phyloP scores from a whole-genome alignment of 1,140 invertebrate genomes.

The Laupala kohalensis region DNA sequence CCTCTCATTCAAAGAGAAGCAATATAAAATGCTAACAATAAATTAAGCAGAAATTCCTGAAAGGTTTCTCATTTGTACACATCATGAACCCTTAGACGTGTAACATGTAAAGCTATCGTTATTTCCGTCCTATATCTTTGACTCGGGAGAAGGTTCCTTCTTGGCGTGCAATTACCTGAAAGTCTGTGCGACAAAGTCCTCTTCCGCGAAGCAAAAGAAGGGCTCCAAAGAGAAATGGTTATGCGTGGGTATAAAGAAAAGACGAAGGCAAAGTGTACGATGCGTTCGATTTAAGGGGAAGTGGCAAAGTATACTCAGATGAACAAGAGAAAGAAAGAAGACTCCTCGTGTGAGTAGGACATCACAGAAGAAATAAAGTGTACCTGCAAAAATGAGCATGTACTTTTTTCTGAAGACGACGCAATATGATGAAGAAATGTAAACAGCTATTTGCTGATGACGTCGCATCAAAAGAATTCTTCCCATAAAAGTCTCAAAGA shows the following conservation, averaged over 20 bases:
- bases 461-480: background rate
- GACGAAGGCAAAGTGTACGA: background rate
- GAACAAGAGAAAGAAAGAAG: background rate
- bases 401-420: background rate
- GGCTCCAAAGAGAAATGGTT: background rate
- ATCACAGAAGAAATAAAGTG: too few relatives aligned
- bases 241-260: background rate
- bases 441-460: background rate
- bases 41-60: too few relatives aligned
- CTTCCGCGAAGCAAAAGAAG: background rate
- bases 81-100: too few relatives aligned
- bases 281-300: background rate
- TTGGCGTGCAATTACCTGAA: background rate
- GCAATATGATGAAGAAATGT: background rate
- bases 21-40: too few relatives aligned
- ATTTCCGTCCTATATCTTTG: background rate
- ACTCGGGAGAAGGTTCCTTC: background rate
- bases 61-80: too few relatives aligned
- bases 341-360: background rate
- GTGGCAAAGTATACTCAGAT: background rate
- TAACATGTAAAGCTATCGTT: background rate
- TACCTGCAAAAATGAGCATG: background rate
- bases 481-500: background rate
- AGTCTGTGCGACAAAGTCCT: background rate
- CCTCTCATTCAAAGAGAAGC: too few relatives aligned